These are phyloP conservation scores for Limnothrissa miodon DNA, from an alignment of 2,113 vertebrate genomes.

Conservation along the genomic window DNA sequence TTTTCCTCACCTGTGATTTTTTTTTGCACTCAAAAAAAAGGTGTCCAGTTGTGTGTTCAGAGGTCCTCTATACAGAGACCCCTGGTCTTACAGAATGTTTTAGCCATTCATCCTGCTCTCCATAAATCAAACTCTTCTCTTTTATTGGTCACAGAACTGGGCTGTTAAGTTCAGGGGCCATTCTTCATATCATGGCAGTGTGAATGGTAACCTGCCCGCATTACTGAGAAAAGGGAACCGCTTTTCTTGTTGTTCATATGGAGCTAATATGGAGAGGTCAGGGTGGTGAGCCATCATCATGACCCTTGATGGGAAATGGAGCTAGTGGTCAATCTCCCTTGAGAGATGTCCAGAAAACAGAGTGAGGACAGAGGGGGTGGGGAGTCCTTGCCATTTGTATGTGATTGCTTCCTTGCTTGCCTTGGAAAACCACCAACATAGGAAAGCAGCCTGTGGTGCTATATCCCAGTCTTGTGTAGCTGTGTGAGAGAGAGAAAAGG, in stretches of 20 bases:
- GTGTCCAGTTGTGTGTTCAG: background rate
- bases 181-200: background rate
- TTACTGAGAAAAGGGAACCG: background rate
- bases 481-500: background rate
- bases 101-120: background rate
- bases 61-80: background rate
- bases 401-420: background rate
- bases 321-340: background rate
- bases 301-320: background rate
- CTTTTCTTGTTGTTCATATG: background rate
- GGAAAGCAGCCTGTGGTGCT: background rate
- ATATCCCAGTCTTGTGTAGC: background rate
- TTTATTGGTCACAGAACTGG: slow-evolving; percentile 1
- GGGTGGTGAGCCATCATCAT: background rate
- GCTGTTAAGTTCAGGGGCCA: background rate
- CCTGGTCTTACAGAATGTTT: background rate
- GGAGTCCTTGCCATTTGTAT: background rate
- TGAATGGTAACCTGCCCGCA: background rate
- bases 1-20: background rate
- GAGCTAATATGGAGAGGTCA: background rate
- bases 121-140: slow-evolving; percentile 9
- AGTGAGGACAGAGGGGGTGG: background rate
- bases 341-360: background rate
- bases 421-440: background rate
- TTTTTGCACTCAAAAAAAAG: background rate